Conservation (phyloP, 2,888 invertebrate species). For the Plebejus melissa region DNA sequence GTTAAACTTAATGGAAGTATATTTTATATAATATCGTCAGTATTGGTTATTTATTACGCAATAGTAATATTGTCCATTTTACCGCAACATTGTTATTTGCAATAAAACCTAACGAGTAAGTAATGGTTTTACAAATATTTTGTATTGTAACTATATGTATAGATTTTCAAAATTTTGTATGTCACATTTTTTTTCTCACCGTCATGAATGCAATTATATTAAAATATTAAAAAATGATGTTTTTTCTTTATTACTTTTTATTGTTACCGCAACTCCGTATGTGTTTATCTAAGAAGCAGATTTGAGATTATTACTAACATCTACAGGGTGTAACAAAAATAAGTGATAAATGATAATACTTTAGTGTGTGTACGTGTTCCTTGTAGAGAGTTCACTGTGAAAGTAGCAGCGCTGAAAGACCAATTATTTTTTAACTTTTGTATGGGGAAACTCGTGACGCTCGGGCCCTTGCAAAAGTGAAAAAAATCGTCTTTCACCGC, state of each 20-base stretch:
- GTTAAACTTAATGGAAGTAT: conserved; percentile 61
- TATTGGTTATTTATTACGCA: conserved; percentile 45
- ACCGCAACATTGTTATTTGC: conserved; percentile 28
- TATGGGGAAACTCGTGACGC: too few species aligned
- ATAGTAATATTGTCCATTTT: conserved; percentile 39
- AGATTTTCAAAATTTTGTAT: conserved; percentile 51
- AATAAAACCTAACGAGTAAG: conserved; percentile 22
- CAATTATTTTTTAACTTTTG: too few species aligned
- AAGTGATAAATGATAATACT: too few species aligned
- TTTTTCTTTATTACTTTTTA: conserved; percentile 38
- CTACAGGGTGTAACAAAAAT: too few species aligned
- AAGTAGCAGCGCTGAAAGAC: too few species aligned
- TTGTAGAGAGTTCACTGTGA: too few species aligned
- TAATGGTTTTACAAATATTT: conserved; percentile 29
- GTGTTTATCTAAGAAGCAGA: too few species aligned
- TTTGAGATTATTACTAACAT: too few species aligned
- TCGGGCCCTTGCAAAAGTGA: too few species aligned
- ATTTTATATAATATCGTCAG: conserved; percentile 51
- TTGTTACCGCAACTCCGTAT: too few species aligned
- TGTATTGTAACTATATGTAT: conserved; percentile 37
- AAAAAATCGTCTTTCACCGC: too few species aligned
- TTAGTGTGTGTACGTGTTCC: too few species aligned
- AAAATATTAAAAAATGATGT: conserved; percentile 43
- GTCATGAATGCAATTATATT: conserved; percentile 52
- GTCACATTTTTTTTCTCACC: conserved; percentile 55